Conservation (phyloP, 2,113 vertebrate species). For the Oreocharis arfaki region DNA sequence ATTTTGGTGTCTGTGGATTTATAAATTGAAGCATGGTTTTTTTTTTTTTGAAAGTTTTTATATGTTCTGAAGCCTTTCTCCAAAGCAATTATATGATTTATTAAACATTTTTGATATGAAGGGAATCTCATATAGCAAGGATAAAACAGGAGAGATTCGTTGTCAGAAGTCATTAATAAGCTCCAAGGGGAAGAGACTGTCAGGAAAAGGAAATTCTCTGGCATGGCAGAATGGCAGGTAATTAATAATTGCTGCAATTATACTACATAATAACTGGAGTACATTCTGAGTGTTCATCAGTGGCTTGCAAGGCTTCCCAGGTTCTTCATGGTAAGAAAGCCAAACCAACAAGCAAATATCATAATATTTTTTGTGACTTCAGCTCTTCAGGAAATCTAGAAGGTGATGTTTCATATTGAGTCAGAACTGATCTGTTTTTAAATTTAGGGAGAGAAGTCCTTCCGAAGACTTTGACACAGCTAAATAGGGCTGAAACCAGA, state of each 20-base stretch:
- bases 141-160: not conserved
- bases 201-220: conserved; percentile 50
- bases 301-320: not conserved
- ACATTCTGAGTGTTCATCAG: not conserved
- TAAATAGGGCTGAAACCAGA: not conserved
- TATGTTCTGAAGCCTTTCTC: not conserved
- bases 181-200: conserved; percentile 7
- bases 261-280: not conserved
- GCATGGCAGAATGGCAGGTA: not conserved
- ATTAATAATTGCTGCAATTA: conserved; percentile 45
- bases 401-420: not conserved
- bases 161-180: conserved; percentile 9
- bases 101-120: not conserved
- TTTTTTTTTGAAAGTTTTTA: not conserved
- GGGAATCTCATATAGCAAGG: not conserved
- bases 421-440: not conserved
- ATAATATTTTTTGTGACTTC: not conserved
- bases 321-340: not conserved
- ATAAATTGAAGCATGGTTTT: not conserved
- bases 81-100: not conserved
- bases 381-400: not conserved
- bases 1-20: not conserved
- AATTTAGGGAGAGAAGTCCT: not conserved
- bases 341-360: not conserved
- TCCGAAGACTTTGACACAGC: not conserved